Base-by-base conservation (phyloP, 1,140 invertebrate species). In the Cyclargus thomasi region DNA sequence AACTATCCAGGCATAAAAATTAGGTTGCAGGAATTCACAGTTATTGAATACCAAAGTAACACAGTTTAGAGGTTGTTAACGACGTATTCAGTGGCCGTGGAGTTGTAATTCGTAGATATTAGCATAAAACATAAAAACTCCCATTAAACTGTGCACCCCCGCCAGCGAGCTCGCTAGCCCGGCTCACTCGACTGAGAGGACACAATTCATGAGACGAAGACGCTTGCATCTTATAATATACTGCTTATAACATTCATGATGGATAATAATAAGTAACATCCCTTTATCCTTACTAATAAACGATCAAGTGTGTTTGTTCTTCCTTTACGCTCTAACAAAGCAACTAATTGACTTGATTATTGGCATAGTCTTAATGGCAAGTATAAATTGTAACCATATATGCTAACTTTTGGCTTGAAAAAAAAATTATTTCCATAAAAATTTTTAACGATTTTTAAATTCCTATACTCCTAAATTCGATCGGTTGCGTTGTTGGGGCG, bases 51-150 rank as follows among this genome's bases (percentile, higher is more conserved):
- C 2, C 4, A 5, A 29, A 47, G 14, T 47, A 47, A 47, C 0
- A 47, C 14, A 67, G 67, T 62, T 22, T 36, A 63, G 23, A 23
- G 47, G 69, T 70, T 70, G 53, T 70, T 73, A 72, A 73, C 76
- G 74, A 73, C 74, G 73, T 53, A 81, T 81, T 81, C 81, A 77
- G 77, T 83, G 80, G 73, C 67, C 73, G 74, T 82, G 86, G 78
- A 29, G 29, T n/a, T n/a, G n/a, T n/a, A n/a, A n/a, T 85, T 82
- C 70, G 68, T 67, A 66, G 79, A 81, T 83, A 89, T 88, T 88
- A 88, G 80, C 85, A 86, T 85, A 86, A 85, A 89, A 89, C 85
- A 89, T 89, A 84, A 88, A 79, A 89, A 89, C 82, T 89, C 86
- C 80, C 86, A 89, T 89, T 88, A 89, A 87, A 88, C 78, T 88